Evolutionary conservation across 2,888 invertebrate species (phyloP).

Genomic region (Choreutis nemorana): DNA sequence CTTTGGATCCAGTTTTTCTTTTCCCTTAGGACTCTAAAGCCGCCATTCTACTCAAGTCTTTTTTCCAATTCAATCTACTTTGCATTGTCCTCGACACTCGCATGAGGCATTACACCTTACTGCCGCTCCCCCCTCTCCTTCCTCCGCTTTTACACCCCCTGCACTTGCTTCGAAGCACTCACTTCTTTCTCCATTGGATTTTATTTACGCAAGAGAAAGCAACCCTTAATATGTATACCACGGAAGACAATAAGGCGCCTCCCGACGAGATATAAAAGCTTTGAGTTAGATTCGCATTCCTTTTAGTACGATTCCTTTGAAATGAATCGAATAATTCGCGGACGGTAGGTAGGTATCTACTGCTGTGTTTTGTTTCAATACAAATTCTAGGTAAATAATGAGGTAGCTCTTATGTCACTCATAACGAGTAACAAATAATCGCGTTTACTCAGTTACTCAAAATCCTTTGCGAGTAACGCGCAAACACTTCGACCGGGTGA

Average conservation of each 20-base stretch:
- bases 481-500: not conserved
- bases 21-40: slow-evolving; percentile 48
- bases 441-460: too few species aligned
- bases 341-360: slow-evolving; percentile 27
- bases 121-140: slow-evolving; percentile 24
- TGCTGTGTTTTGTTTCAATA: not conserved
- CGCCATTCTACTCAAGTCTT: slow-evolving; percentile 50
- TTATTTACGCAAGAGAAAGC: slow-evolving; percentile 66
- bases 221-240: slow-evolving; percentile 62
- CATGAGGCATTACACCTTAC: slow-evolving; percentile 62
- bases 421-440: too few species aligned
- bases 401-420: too few species aligned
- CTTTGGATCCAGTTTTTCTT: slow-evolving; percentile 38
- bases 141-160: too few species aligned
- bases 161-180: slow-evolving; percentile 51
- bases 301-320: slow-evolving; percentile 63
- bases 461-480: not conserved
- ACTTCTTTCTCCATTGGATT: slow-evolving; percentile 49
- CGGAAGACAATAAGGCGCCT: slow-evolving; percentile 62
- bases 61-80: slow-evolving; percentile 67
- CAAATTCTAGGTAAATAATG: not conserved
- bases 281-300: slow-evolving; percentile 61
- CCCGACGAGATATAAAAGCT: slow-evolving; percentile 64
- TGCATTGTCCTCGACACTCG: slow-evolving; percentile 61
- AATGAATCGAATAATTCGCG: slow-evolving; percentile 64